Base-by-base conservation (phyloP, 2,113 vertebrate species). In the Rhinichthys klamathensis region DNA sequence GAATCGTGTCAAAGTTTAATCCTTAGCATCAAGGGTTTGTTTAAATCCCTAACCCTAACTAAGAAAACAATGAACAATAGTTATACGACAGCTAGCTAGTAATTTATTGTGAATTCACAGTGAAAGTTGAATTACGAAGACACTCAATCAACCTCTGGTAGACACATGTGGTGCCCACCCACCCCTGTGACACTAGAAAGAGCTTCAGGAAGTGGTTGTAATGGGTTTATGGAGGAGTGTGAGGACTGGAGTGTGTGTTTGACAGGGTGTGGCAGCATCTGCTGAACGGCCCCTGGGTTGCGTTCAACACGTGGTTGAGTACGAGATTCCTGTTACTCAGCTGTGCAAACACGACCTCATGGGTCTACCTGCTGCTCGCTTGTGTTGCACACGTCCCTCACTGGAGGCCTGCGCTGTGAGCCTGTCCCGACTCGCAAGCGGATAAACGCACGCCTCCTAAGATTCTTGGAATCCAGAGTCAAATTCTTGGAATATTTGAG, bases 281-380 rank as follows among this genome's bases (percentile, higher is more conserved):
- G 46, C 51, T 61, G 41, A 23, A 7, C 18, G 8, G 54, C 18
- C 54, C 6, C 18, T 35, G n/a, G 72, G n/a, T 35, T 38, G 67
- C 21, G 35, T 56, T 84, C 61, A 90, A 84, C 87, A 84, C 84
- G 80, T 70, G 84, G 41, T 84, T 23, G 13, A 51, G 0, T 5
- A 1, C 6, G 70, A 69, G 75, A 82, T 72, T 38, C 74, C 82
- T 73, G 38, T 74, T 81, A 58, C 79, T 79, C 89, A 93, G 92
- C 91, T 92, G 89, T 90, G 80, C 88, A 92, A 89, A 92, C 90
- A 85, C 82, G 51, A 83, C 89, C 90, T 90, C 90, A 76, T 69
- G 70, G 44, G 74, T 56, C 27, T 85, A 76, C 72, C 85, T 78
- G 58, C 77, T 18, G 80, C 73, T 35, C 23, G 76, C 23, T n/a